Evolutionary conservation across 2,797 vertebrate genomes (phyloP).

Genomic region (Sandelia bainsii): DNA sequence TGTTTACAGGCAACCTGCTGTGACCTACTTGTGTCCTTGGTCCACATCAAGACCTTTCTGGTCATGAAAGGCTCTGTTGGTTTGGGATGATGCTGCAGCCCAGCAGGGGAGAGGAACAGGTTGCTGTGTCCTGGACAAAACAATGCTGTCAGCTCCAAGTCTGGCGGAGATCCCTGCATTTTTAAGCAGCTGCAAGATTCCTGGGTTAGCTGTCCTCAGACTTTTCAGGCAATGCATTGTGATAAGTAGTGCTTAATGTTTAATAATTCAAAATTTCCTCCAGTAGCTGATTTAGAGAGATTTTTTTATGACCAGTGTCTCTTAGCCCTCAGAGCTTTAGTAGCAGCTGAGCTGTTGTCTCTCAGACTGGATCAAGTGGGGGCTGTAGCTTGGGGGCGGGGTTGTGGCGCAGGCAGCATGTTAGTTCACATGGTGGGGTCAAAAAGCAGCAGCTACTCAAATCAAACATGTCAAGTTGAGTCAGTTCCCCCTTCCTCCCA

Average conservation of each 20-base stretch:
- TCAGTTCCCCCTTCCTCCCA: not conserved
- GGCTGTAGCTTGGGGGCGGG: constrained; percentile 62
- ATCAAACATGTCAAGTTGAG: not conserved
- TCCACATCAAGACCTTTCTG: constrained; percentile 65
- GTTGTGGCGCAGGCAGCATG: constrained; percentile 47
- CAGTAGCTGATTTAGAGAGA: constrained; percentile 36
- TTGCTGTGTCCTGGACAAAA: constrained; percentile 67
- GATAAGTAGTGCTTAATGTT: constrained; percentile 43
- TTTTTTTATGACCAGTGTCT: constrained; percentile 37
- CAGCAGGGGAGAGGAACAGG: constrained; percentile 64
- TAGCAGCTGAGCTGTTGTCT: constrained; percentile 61
- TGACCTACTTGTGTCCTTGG: constrained; percentile 76
- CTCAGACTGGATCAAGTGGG: constrained; percentile 49
- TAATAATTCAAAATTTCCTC: constrained; percentile 35
- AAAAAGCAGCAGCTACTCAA: constrained; percentile 54
- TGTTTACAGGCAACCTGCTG: not conserved
- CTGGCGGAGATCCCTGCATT: constrained; percentile 69
- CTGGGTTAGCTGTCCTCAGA: constrained; percentile 73
- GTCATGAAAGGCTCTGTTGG: constrained; percentile 67
- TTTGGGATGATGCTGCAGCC: constrained; percentile 69
- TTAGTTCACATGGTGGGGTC: constrained; percentile 48
- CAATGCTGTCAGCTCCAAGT: constrained; percentile 65
- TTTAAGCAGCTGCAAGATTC: constrained; percentile 75
- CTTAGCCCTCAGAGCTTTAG: constrained; percentile 57
- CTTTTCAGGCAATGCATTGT: constrained; percentile 82